A percentile compares a stretch with the other conserved stretches of the same genome.
Conservation (phyloP, 2,888 invertebrate genomes). For the Melinaea marsaeus region DNA sequence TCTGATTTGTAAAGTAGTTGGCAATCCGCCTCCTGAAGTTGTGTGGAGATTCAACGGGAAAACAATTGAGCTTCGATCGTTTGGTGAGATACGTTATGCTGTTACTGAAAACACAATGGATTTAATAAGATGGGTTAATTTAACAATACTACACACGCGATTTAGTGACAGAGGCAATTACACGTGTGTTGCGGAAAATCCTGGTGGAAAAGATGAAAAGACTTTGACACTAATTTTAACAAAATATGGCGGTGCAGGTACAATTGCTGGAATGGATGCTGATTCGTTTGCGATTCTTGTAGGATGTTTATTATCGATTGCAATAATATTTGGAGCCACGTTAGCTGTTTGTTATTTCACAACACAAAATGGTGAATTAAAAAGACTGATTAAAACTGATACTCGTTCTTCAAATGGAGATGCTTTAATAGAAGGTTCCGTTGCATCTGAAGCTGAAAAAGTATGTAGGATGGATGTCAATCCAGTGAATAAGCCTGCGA, state of each 20-base stretch:
- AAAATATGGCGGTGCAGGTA: constrained; percentile 65
- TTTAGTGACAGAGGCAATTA: constrained; percentile 85
- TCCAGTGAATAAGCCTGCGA: constrained; percentile 88
- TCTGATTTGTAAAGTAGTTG: constrained; percentile 85
- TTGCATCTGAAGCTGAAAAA: constrained; percentile 87
- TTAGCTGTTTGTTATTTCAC: constrained; percentile 76
- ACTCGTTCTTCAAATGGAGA: constrained; percentile 80
- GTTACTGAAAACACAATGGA: constrained; percentile 68
- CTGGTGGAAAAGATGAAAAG: constrained; percentile 87
- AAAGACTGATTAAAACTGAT: constrained; percentile 80
- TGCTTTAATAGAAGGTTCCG: constrained; percentile 83
- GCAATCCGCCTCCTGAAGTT: constrained; percentile 86
- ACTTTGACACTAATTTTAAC: constrained; percentile 82
- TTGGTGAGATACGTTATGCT: constrained; percentile 71
- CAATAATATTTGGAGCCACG: constrained; percentile 69
- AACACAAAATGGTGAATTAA: constrained; percentile 68
- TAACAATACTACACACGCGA: constrained; percentile 81
- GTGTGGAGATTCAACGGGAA: constrained; percentile 84
- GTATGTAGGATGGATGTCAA: constrained; percentile 88
- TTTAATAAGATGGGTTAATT: constrained; percentile 80
- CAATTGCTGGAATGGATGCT: constrained; percentile 68
- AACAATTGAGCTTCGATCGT: constrained; percentile 74
- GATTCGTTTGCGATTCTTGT: constrained; percentile 76
- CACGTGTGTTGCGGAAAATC: constrained; percentile 88
- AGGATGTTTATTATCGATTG: constrained; percentile 65